phyloP scores from a whole-genome alignment of 1,140 invertebrate species.

The Ruditapes philippinarum region DNA sequence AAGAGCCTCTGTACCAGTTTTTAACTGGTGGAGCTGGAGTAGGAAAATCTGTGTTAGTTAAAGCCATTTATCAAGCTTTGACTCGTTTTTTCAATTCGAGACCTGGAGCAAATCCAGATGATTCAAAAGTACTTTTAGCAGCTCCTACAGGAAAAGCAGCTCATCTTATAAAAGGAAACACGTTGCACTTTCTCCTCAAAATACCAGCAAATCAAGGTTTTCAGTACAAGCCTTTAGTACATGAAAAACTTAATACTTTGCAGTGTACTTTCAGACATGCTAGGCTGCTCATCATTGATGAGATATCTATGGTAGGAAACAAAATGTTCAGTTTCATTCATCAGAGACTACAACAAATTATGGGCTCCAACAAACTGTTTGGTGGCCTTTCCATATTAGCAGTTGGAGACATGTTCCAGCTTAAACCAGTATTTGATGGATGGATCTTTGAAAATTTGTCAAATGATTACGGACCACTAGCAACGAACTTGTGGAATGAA shows the following conservation, averaged over 20 bases:
- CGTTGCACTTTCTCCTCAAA: constrained; percentile 31
- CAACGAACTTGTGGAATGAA: constrained; percentile 44
- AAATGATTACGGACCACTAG: constrained; percentile 28
- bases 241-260: not conserved
- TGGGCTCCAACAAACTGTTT: not conserved
- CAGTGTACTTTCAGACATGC: not conserved
- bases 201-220: constrained; percentile 26
- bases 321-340: constrained; percentile 5
- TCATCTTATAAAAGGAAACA: constrained; percentile 42
- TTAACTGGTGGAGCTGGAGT: constrained; percentile 15
- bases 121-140: not conserved
- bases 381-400: constrained; percentile 25
- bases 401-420: not conserved
- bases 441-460: constrained; percentile 1
- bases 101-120: constrained; percentile 29
- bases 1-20: not conserved
- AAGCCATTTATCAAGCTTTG: constrained; percentile 17
- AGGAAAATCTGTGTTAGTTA: not conserved
- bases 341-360: constrained; percentile 31
- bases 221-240: not conserved
- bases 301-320: constrained; percentile 39
- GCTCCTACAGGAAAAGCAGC: constrained; percentile 48
- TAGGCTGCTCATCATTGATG: constrained; percentile 15
- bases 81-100: not conserved
- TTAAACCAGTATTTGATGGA: constrained; percentile 10